Conservation (phyloP, 2,797 vertebrate species). For the Melopsittacus undulatus region DNA sequence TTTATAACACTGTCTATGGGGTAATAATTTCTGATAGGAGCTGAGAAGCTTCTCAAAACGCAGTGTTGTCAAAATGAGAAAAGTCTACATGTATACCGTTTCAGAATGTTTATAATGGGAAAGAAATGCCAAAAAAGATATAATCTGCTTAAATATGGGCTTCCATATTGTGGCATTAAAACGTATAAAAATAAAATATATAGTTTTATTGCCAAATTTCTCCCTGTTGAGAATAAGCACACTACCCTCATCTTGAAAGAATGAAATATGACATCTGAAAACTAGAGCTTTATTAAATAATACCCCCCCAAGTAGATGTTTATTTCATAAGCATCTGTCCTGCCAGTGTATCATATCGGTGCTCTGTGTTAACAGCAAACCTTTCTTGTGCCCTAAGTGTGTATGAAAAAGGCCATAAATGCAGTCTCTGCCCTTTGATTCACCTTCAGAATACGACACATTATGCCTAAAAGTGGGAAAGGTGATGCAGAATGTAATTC, state of each 20-base stretch:
- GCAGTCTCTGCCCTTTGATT: not conserved
- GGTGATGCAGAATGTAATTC: not conserved
- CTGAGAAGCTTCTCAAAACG: not conserved
- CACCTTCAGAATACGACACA: not conserved
- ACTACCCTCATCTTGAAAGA: not conserved
- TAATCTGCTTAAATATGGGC: not conserved
- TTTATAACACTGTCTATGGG: not conserved
- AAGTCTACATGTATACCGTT: not conserved
- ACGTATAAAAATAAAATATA: not conserved
- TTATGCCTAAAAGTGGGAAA: not conserved
- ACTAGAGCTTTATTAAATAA: not conserved
- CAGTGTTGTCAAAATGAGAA: not conserved
- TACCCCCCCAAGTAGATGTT: accelerated
- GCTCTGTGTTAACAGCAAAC: not conserved
- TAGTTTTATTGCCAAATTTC: not conserved
- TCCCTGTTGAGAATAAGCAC: not conserved
- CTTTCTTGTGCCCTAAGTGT: not conserved
- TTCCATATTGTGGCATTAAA: not conserved
- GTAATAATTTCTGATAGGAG: not conserved
- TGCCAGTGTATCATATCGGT: accelerated
- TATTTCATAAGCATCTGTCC: not conserved
- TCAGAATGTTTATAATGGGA: not conserved
- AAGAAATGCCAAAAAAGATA: not conserved
- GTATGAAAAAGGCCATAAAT: not conserved
- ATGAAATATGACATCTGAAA: not conserved